Evolutionary conservation across 2,797 vertebrate genomes (phyloP), one percentile per base, ranked within the genome.

Genomic region (Euthynnus affinis): DNA sequence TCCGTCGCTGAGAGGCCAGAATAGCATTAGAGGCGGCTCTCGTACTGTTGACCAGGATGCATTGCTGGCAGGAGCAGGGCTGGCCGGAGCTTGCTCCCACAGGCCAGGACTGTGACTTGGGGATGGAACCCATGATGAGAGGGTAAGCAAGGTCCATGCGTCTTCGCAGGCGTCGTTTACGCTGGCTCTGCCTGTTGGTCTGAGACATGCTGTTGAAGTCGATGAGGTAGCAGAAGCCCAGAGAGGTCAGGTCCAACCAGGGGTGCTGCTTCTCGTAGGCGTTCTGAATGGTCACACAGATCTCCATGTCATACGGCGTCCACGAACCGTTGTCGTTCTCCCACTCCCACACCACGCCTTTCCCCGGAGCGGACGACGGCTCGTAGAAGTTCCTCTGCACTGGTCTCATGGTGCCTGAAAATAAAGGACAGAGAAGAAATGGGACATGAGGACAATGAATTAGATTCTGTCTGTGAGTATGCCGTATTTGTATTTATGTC

Each of bases 201-300:
- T 99, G 98, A 22, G 95, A 96, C 98, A 99, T 99, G 94, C 96
- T 96, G 92, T 97, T 96, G 93, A 99, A 99, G 93, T 98, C 97
- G 74, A 99, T 96, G 94, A 99, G 95, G 94, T 99, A 99, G 94
- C 96, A 96, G 95, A 99, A 99, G 89, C 98, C 98, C 88, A 99
- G 95, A 52, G 98, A 97, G 83, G 97, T 98, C 74, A 99, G 96
- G 89, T 99, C 98, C 71, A 99, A 94, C 97, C 98, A 99, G 5
- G 98, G 98, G 89, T 99, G 98, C 94, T 98, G 98, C 95, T 99
- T 99, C 95, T 99, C 98, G 9, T 99, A 98, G 84, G 98, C 98
- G 0, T 99, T 98, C 95, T 99, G 98, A 93, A 99, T 98, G 92
- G 97, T 98, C 88, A 99, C 97, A 60, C 97, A 97, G 93, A 99